These are phyloP conservation scores for Motacilla tschutschensis DNA, from an alignment of 2,113 vertebrate genomes.

Conservation along the genomic window DNA sequence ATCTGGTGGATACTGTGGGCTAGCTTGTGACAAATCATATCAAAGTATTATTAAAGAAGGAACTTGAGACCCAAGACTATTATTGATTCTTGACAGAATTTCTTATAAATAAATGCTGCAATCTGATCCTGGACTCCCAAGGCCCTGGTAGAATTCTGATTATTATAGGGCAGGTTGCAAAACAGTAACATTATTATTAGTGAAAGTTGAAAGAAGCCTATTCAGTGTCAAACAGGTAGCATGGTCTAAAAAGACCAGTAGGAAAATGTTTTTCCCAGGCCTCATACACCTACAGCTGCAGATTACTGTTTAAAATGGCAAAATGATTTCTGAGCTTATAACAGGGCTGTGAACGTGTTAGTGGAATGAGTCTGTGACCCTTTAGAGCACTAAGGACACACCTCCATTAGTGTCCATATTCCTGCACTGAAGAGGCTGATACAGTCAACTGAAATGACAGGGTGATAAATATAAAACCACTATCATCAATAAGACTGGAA, in stretches of 20 bases:
- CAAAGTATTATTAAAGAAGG: slow-evolving; percentile 94
- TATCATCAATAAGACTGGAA: slow-evolving; percentile 85
- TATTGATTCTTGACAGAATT: slow-evolving; percentile 94
- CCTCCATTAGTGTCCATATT: slow-evolving; percentile 87
- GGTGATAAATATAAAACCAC: slow-evolving; percentile 87
- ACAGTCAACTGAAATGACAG: slow-evolving; percentile 85
- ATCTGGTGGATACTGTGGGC: slow-evolving; percentile 82
- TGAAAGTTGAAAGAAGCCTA: slow-evolving; percentile 67
- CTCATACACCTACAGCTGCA: slow-evolving; percentile 28
- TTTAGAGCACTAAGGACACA: slow-evolving; percentile 77
- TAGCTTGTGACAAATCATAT: slow-evolving; percentile 92
- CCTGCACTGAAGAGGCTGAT: slow-evolving; percentile 75
- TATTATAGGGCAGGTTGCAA: slow-evolving; percentile 76
- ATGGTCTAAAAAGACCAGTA: slow-evolving; percentile 70
- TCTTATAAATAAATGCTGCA: slow-evolving; percentile 89
- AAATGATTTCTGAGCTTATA: slow-evolving; percentile 57
- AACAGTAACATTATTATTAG: slow-evolving; percentile 77
- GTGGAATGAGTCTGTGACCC: slow-evolving; percentile 77
- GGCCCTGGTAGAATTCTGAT: slow-evolving; percentile 81
- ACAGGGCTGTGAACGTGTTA: slow-evolving; percentile 68
- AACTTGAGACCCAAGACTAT: slow-evolving; percentile 87
- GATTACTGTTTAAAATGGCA: slow-evolving; percentile 67
- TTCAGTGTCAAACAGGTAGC: slow-evolving; percentile 65
- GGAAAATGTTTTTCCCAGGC: slow-evolving; percentile 65
- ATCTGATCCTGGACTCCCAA: slow-evolving; percentile 82